phyloP scores from a whole-genome alignment of 2,888 invertebrate species.

The Axea sp. region DNA sequence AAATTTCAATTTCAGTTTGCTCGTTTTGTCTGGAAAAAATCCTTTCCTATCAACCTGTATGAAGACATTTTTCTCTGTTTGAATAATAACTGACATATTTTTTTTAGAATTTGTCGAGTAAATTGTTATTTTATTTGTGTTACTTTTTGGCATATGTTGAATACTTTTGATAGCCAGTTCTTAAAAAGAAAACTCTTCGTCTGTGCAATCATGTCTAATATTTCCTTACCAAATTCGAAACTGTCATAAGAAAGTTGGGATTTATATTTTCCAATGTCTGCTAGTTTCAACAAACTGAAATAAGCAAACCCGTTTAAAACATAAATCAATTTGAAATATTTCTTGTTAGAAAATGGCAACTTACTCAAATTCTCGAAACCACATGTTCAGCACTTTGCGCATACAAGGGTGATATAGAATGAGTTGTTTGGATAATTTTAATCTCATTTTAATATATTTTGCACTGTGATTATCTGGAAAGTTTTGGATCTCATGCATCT shows the following conservation, averaged over 20 bases:
- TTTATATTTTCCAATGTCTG: constrained; percentile 82
- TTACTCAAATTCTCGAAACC: constrained; percentile 89
- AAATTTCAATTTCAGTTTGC: constrained; percentile 82
- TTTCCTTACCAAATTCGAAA: constrained; percentile 82
- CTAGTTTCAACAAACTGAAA: constrained; percentile 82
- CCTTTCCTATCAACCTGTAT: constrained; percentile 84
- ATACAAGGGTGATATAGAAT: constrained; percentile 91
- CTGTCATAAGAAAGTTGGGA: constrained; percentile 85
- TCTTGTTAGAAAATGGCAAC: constrained; percentile 55
- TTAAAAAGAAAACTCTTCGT: constrained; percentile 84
- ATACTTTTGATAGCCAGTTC: constrained; percentile 84
- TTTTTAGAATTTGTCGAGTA: no score
- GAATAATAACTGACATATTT: background rate
- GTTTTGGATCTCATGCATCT: constrained; percentile 55
- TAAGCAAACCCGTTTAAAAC: background rate
- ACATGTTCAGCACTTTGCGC: constrained; percentile 88
- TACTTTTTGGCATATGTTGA: constrained; percentile 82
- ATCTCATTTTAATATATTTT: constrained; percentile 74
- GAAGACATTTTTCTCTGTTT: no score
- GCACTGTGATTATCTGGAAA: constrained; percentile 63
- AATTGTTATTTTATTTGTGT: background rate
- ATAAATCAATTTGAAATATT: background rate
- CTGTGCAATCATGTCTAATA: constrained; percentile 83
- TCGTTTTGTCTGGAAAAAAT: constrained; percentile 84
- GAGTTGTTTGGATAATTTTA: constrained; percentile 83